Base-by-base conservation (phyloP, 2,113 vertebrate species). In the Equus przewalskii region DNA sequence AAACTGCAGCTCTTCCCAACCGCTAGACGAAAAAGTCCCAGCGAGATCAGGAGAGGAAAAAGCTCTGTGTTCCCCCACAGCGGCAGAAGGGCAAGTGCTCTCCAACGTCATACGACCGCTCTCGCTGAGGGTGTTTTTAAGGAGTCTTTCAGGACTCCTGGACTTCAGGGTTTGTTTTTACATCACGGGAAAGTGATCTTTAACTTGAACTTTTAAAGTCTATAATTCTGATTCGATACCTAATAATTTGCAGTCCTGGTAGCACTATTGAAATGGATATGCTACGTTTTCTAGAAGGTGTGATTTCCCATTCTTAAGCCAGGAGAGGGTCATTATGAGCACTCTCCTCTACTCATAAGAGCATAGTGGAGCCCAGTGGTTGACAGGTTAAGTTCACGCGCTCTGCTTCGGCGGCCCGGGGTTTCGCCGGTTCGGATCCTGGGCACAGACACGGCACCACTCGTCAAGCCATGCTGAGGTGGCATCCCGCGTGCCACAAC, bases 41-140 rank as follows among this genome's bases (percentile, higher is more conserved):
- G 89, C 26, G 28, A 75, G 44, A 62, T 72, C 10, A 60, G 56
- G 21, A 13, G n/a, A 28, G 51, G 15, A 33, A 78, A 84, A 60
- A 46, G 11, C 18, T 46, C 30, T 78, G 60, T 49, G 30, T 30
- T 91, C 54, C 73, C 21, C 75, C 41, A 30, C 16, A 36, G 80
- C 44, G 65, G 56, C 87, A 80, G 81, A 80, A 73, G 80, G n/a
- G 58, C 51, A 54, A 80, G 30, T 65, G 21, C 51, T 70, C 60
- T 46, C 62, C 46, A 65, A 28, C 51, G 49, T 75, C 36, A 15
- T n/a, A 46, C n/a, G 84, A 89, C 26, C 54, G 28, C 46, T 93
- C 26, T 89, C n/a, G 10, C 70, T 51, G 54, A 79, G 62, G 36
- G 81, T 58, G 58, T 60, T 89, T 73, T 96, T 60, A 89, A 96